phyloP scores from a whole-genome alignment of 1,140 invertebrate genomes.

The Penaeus vannamei region DNA sequence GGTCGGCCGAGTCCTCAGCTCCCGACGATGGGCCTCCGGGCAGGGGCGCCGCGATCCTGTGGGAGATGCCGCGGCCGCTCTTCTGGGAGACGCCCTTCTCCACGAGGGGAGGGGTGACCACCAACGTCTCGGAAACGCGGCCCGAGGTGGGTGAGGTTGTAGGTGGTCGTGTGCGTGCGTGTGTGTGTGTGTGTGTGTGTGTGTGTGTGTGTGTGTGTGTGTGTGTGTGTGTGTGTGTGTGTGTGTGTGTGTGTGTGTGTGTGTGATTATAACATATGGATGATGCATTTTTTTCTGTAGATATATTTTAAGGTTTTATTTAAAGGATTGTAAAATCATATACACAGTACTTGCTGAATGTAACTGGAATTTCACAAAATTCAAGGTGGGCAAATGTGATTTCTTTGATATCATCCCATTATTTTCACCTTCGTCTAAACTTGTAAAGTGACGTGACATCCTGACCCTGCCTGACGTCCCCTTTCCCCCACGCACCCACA shows the following conservation, averaged over 20 bases:
- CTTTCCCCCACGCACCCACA: neutral
- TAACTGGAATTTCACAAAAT: neutral
- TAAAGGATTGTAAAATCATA: neutral
- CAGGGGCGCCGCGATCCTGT: neutral
- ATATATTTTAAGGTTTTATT: neutral
- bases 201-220: neutral
- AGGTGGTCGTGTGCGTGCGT: too few relatives aligned
- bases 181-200: neutral
- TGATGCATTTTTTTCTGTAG: neutral
- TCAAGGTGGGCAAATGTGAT: too few relatives aligned
- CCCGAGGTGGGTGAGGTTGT: conserved; percentile 39
- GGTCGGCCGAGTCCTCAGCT: conserved; percentile 38
- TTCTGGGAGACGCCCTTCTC: conserved; percentile 58
- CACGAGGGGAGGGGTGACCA: conserved; percentile 53
- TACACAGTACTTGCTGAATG: neutral
- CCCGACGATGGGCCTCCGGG: neutral
- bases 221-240: too few relatives aligned
- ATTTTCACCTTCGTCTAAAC: neutral
- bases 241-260: too few relatives aligned
- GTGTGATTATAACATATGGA: neutral
- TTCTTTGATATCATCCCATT: neutral
- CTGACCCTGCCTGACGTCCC: neutral
- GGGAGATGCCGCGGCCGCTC: conserved; percentile 49
- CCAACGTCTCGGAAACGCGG: conserved; percentile 43
- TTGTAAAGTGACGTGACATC: too few relatives aligned